Percentiles rank a stretch among this genome's conserved stretches.
phyloP scores from a whole-genome alignment of 2,888 invertebrate genomes.

The Anagyrus pseudococci region DNA sequence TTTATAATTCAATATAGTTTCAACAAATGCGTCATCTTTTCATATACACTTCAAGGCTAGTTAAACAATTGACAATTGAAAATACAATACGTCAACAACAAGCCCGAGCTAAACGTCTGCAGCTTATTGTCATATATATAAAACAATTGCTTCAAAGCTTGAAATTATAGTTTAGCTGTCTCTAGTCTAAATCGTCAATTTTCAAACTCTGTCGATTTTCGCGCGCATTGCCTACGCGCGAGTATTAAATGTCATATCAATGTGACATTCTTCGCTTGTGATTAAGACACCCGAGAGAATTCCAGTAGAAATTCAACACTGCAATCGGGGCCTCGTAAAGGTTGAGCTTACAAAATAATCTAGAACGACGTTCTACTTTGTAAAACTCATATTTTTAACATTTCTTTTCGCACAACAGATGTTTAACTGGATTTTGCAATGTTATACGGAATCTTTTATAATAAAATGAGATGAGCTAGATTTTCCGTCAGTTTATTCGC shows the following conservation, averaged over 20 bases:
- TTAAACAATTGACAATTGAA: conserved; percentile 13
- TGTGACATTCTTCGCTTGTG: conserved; percentile 12
- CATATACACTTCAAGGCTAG: conserved; percentile 11
- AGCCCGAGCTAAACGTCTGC: neutral
- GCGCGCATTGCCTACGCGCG: no score
- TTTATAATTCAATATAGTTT: conserved; percentile 33
- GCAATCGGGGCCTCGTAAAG: no score
- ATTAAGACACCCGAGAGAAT: conserved; percentile 8
- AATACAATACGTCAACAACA: conserved; percentile 15
- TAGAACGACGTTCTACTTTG: no score
- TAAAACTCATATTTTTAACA: no score
- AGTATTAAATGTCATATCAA: conserved; percentile 11
- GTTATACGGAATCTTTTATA: no score
- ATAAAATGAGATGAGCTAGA: no score
- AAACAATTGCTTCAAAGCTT: no score
- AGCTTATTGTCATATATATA: no score
- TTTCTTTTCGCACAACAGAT: no score
- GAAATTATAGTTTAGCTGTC: neutral
- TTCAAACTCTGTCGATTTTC: neutral
- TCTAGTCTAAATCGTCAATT: neutral
- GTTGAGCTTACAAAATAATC: no score
- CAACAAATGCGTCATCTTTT: conserved; percentile 24
- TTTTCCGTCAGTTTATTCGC: no score
- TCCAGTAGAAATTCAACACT: conserved; percentile 8
- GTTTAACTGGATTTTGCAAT: no score